Evolutionary conservation across 1,140 invertebrate genomes (phyloP).

Genomic region (Trypoxylus dichotomus): DNA sequence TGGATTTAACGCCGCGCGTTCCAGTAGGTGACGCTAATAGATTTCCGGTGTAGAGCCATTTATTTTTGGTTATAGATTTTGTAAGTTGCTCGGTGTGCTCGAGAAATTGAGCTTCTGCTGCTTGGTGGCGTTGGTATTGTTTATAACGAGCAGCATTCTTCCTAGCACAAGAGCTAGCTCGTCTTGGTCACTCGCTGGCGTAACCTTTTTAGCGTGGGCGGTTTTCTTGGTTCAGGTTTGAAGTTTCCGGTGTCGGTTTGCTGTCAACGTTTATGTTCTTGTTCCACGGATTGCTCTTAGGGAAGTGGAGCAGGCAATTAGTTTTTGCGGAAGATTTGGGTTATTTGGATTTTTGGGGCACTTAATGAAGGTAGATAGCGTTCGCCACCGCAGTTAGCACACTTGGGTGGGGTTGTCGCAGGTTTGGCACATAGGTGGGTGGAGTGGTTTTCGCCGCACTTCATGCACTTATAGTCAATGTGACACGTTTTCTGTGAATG

Average conservation of each 20-base stretch:
- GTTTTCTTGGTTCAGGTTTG: no score
- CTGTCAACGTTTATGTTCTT: neutral
- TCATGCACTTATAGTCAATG: neutral
- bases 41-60: neutral
- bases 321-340: neutral
- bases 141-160: neutral
- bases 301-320: neutral
- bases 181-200: no score
- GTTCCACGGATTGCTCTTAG: neutral
- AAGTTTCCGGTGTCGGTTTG: no score
- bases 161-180: no score
- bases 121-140: neutral
- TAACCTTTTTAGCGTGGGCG: neutral
- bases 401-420: slow-evolving; percentile 44
- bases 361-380: slow-evolving; percentile 49
- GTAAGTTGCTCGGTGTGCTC: neutral
- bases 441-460: neutral
- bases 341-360: slow-evolving; percentile 37
- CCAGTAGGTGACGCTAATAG: neutral
- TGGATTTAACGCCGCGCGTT: neutral
- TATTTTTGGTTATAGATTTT: neutral
- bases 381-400: slow-evolving; percentile 50
- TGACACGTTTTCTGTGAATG: neutral
- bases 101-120: neutral
- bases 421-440: slow-evolving; percentile 44